Evolutionary conservation across 2,113 vertebrate species (phyloP).

Genomic region (Mohoua ochrocephala): DNA sequence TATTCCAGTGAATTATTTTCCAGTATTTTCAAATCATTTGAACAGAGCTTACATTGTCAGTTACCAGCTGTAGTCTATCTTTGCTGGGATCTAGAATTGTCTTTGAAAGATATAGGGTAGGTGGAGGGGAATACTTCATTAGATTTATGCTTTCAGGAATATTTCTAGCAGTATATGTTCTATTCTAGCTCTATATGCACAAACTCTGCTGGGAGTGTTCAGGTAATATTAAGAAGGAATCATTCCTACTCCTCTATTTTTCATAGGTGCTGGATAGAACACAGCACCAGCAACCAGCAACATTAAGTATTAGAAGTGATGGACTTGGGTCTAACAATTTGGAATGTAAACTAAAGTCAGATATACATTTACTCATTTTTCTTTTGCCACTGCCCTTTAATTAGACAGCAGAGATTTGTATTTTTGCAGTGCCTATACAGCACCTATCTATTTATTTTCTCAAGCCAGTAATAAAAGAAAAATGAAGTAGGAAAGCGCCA

Average conservation of each 20-base stretch:
- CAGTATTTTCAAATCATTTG: not conserved
- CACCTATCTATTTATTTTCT: not conserved
- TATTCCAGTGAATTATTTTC: not conserved
- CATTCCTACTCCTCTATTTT: not conserved
- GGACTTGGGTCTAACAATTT: not conserved
- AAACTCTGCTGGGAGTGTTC: not conserved
- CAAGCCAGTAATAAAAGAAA: not conserved
- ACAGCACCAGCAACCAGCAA: not conserved
- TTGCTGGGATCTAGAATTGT: not conserved
- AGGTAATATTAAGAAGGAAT: not conserved
- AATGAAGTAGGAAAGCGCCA: not conserved
- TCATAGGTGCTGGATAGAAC: not conserved
- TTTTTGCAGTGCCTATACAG: not conserved
- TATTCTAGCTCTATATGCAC: not conserved
- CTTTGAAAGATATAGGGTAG: not conserved
- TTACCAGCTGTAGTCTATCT: not conserved
- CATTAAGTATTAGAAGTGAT: not conserved
- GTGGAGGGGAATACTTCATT: not conserved
- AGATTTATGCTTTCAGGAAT: not conserved
- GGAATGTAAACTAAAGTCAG: not conserved
- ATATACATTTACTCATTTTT: not conserved
- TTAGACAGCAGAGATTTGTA: not conserved
- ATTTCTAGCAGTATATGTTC: not conserved
- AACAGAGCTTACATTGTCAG: not conserved
- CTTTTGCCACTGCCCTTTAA: not conserved